Evolutionary conservation across 2,888 invertebrate species (phyloP), one percentile per base, ranked within the genome.

Genomic region (Strigamia maritima): DNA sequence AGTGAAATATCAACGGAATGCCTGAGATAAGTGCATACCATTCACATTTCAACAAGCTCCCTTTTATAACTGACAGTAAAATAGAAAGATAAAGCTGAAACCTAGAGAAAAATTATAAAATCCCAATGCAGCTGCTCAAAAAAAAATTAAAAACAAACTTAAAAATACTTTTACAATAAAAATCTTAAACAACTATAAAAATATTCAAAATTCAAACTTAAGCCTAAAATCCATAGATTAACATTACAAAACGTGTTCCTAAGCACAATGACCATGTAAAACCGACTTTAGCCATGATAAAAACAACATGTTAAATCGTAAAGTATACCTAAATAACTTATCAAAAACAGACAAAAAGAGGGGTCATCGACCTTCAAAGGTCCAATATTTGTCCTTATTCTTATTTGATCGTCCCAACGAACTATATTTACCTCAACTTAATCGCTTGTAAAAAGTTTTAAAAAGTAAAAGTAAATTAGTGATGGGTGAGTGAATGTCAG

Each of bases 51-150:
- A 70, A 70, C 70, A 70, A 70, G n/a, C 70, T 28, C 70, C 28
- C 60, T 65, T 6, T 65, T 65, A 65, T 65, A 65, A 65, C 60
- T 70, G 26, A 70, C 70, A 28, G 24, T 28, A 70, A 70, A 70
- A 70, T 28, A 14, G 12, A 22, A 54, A 70, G 70, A 70, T 70
- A 70, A 70, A 70, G 19, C 54, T 19, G 54, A 54, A 54, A 54
- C 3, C 3, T 19, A 2, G 54, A 54, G 54, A n/a, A 54, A 54
- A 19, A 19, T n/a, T n/a, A 54, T 6, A 0, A 19, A 54, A 54
- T 19, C 54, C 54, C 54, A 19, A 22, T 10, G 54, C 54, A 54
- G 54, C 54, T 54, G 54, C 19, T 54, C 19, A 16, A n/a, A n/a
- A 35, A 35, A 35, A 10, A 1, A 35, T 35, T 10, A 1, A 6